Base-by-base conservation (phyloP, 2,888 invertebrate genomes). In the Drosophila leonis region DNA sequence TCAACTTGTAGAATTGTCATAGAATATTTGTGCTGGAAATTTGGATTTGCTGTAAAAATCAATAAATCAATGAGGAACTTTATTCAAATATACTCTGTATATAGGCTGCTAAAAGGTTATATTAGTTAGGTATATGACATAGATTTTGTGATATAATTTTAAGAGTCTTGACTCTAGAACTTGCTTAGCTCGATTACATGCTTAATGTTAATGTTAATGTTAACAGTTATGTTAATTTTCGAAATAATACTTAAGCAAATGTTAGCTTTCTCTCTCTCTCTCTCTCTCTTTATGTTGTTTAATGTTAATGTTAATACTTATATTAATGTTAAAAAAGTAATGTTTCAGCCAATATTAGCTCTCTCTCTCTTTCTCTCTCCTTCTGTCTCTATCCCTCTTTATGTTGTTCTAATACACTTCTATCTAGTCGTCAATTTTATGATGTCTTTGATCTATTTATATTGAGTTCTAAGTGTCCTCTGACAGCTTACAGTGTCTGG, bases 381-480 rank as follows among this genome's bases (percentile, higher is more conserved):
- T 13, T 29, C 6, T 48, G 4, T 13, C 13, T 3, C 13, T 13
- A 13, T 51, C 13, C 8, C 13, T 20, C 18, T 5, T n/a, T 37
- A n/a, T n/a, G 15, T 37, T 37, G n/a, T 7, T 37, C 6, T 24
- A 24, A n/a, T 10, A 18, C 41, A 31, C 20, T 18, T 13, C 12
- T 18, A 9, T 20, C 20, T 46, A 29, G 27, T 39, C 18, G 8
- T 27, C 12, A 20, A 8, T 57, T 46, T 33, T 9, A n/a, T 35
- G 35, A 35, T 24, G 10, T 7, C 29, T 8, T 67, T 56, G 46
- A 56, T 55, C 68, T 68, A 48, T 68, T 55, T 68, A 55, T 18
- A 46, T 66, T 55, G 42, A 54, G 48, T 41, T 12, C n/a, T 20
- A n/a, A 31, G 31, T 46, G 27, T 27, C 29, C 18, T 27, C 55